phyloP scores from a whole-genome alignment of 2,888 invertebrate genomes.

The Leptogaster cylindrica region DNA sequence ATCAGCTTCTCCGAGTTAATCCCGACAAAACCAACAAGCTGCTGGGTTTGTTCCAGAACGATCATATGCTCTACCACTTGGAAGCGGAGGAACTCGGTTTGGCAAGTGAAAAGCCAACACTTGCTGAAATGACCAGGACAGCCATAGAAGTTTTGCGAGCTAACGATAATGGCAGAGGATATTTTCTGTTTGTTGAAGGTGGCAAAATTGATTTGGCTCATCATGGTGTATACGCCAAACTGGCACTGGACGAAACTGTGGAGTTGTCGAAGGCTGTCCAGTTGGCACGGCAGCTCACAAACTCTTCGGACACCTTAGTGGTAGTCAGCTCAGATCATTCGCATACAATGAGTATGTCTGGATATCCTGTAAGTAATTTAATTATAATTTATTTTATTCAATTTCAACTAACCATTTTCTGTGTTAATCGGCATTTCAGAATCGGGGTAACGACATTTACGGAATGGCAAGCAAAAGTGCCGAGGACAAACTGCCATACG shows the following conservation, averaged over 20 bases:
- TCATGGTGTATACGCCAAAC: conserved; percentile 56
- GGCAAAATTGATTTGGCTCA: conserved; percentile 60
- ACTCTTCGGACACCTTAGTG: conserved; percentile 74
- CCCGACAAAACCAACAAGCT: conserved; percentile 65
- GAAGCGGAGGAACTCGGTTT: conserved; percentile 61
- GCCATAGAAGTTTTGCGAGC: conserved; percentile 75
- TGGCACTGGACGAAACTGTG: conserved; percentile 62
- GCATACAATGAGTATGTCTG: conserved; percentile 76
- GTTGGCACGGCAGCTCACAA: conserved; percentile 68
- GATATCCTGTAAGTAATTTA: conserved; percentile 68
- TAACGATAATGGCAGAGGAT: conserved; percentile 73
- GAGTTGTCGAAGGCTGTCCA: conserved; percentile 78
- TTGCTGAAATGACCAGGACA: conserved; percentile 81
- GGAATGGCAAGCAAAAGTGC: conserved; percentile 54
- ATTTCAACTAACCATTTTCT: not conserved
- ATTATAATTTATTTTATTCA: not conserved
- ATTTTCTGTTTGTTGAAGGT: conserved; percentile 79
- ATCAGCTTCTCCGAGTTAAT: conserved; percentile 62
- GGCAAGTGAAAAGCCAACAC: conserved; percentile 66
- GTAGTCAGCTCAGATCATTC: conserved; percentile 84
- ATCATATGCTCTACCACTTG: conserved; percentile 74
- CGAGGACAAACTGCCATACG: conserved; percentile 67
- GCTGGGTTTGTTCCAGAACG: conserved; percentile 71
- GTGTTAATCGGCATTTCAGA: conserved; percentile 49
- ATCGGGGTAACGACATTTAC: conserved; percentile 55